Conservation (phyloP, 2,797 vertebrate genomes). For the Anableps anableps region DNA sequence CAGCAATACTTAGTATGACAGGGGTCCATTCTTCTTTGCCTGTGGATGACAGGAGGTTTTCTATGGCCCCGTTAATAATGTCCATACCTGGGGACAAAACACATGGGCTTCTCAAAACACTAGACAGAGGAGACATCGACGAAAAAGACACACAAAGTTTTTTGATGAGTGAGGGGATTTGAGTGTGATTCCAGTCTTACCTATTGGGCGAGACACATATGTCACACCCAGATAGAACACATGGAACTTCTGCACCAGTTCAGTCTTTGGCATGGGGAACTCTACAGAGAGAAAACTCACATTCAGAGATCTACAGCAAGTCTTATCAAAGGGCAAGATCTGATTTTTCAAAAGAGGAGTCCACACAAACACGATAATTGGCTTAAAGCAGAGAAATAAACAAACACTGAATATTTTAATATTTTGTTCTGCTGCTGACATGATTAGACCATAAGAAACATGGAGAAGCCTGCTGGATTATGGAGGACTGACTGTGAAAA, state of each 20-base stretch:
- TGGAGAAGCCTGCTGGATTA: constrained; percentile 24
- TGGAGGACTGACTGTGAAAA: constrained; percentile 27
- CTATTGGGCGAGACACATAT: constrained; percentile 91
- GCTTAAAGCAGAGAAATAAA: constrained; percentile 57
- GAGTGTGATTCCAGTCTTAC: constrained; percentile 70
- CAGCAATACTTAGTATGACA: constrained; percentile 94
- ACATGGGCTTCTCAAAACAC: constrained; percentile 5
- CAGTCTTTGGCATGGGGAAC: constrained; percentile 98
- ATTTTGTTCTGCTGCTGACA: constrained; percentile 45
- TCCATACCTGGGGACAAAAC: constrained; percentile 90
- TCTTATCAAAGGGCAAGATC: constrained; percentile 48
- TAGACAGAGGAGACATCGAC: not conserved
- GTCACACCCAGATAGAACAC: constrained; percentile 94
- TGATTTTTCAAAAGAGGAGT: constrained; percentile 37
- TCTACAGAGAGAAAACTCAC: constrained; percentile 82
- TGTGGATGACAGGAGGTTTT: constrained; percentile 87
- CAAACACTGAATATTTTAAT: constrained; percentile 68
- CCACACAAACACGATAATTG: constrained; percentile 54
- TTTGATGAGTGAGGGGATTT: not conserved
- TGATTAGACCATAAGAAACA: constrained; percentile 48
- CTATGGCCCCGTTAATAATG: constrained; percentile 94
- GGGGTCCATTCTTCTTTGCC: constrained; percentile 92
- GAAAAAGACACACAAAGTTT: not conserved
- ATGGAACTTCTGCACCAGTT: constrained; percentile 96
- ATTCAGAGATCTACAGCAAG: constrained; percentile 1